These are phyloP conservation scores for Cyrtonyx montezumae DNA, from an alignment of 2,113 vertebrate species.

Conservation along the genomic window DNA sequence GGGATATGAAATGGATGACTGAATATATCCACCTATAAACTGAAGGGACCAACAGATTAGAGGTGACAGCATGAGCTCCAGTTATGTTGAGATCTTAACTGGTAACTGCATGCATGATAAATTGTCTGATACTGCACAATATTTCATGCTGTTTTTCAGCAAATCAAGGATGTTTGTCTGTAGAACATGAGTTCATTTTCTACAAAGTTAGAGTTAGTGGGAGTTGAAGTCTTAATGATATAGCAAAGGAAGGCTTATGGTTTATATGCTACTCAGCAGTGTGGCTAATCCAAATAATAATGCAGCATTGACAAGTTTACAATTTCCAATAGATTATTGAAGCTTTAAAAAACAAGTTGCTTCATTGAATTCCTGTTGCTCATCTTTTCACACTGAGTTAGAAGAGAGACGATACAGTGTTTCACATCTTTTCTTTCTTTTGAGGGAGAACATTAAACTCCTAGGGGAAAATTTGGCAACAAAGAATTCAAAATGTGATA, in stretches of 20 bases:
- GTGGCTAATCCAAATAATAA: too few species aligned
- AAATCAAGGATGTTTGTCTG: neutral
- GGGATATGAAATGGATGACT: neutral
- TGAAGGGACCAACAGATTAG: neutral
- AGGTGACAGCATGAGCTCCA: neutral
- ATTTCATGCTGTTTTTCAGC: neutral
- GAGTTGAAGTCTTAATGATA: neutral
- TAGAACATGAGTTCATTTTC: neutral
- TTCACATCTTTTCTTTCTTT: neutral
- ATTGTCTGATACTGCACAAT: neutral
- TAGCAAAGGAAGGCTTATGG: neutral
- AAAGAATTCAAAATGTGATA: neutral
- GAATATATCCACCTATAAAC: neutral
- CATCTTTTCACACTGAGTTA: too few species aligned
- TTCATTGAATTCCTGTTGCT: too few species aligned
- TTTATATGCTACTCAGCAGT: neutral
- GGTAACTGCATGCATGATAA: neutral
- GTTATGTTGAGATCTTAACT: neutral
- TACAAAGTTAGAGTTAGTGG: neutral
- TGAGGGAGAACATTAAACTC: neutral
- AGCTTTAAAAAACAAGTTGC: too few species aligned
- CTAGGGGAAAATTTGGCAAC: neutral
- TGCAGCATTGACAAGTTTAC: too few species aligned
- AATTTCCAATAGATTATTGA: too few species aligned
- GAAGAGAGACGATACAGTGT: neutral